Evolutionary conservation across 2,888 invertebrate species (phyloP).

Genomic region (Fabriciana adippe): DNA sequence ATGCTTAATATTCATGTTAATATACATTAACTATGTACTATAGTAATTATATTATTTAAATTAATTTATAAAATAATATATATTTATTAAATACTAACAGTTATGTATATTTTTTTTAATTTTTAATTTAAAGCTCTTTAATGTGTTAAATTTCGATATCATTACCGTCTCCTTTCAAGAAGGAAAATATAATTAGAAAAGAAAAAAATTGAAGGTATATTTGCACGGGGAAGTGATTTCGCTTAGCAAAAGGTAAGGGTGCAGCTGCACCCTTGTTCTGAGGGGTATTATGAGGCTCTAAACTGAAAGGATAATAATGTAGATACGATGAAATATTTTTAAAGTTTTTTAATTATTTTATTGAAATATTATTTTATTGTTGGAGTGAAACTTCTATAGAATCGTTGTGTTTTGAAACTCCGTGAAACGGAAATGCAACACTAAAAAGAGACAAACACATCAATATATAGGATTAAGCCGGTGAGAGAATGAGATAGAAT

Average conservation of each 20-base stretch:
- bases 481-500: too few species aligned
- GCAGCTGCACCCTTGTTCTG: conserved; percentile 68
- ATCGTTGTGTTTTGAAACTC: too few species aligned
- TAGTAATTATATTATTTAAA: too few species aligned
- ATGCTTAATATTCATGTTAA: too few species aligned
- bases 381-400: too few species aligned
- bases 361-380: too few species aligned
- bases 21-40: too few species aligned
- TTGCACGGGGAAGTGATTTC: conserved; percentile 73
- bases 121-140: not conserved
- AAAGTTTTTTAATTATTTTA: not conserved
- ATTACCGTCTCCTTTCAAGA: conserved; percentile 31
- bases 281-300: conserved; percentile 68
- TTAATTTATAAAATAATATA: too few species aligned
- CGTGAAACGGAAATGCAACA: too few species aligned
- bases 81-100: too few species aligned
- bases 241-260: conserved; percentile 60
- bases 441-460: too few species aligned
- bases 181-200: conserved; percentile 46
- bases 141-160: conserved; percentile 30
- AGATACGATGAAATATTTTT: conserved; percentile 42
- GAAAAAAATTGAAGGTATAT: conserved; percentile 58
- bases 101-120: not conserved
- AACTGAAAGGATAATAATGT: conserved; percentile 47
- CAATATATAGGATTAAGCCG: too few species aligned